A percentile compares a stretch with the other conserved stretches of the same genome.
phyloP scores from a whole-genome alignment of 2,113 vertebrate genomes.

The Psammodynastes pulverulentus region DNA sequence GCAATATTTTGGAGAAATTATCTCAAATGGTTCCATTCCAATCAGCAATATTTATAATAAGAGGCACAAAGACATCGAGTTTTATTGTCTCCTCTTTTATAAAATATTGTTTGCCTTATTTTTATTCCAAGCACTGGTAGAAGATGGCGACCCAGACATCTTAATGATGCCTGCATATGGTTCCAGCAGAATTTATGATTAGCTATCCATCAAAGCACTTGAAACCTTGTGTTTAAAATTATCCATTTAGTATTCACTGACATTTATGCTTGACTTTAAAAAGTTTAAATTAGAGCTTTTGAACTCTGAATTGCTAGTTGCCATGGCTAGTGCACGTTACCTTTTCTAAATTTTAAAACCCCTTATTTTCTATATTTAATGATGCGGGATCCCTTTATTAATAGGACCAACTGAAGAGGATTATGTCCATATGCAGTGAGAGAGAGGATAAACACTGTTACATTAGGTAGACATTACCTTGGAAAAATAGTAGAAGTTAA shows the following conservation, averaged over 20 bases:
- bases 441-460: not conserved
- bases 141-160: not conserved
- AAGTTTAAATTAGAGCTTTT: conserved; percentile 24
- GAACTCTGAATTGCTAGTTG: conserved; percentile 10
- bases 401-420: not conserved
- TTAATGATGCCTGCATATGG: conserved; percentile 8
- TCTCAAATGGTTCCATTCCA: not conserved
- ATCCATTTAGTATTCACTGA: conserved; percentile 19
- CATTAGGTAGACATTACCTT: not conserved
- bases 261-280: conserved; percentile 14
- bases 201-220: conserved; percentile 18
- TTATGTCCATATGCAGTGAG: not conserved
- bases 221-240: conserved; percentile 21
- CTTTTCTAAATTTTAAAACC: not conserved
- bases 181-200: conserved; percentile 23
- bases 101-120: conserved; percentile 11
- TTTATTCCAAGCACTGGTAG: conserved; percentile 3
- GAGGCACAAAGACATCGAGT: not conserved
- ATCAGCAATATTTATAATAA: not conserved
- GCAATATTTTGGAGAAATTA: not conserved
- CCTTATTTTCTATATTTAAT: not conserved
- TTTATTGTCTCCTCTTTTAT: not conserved
- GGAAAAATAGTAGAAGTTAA: not conserved
- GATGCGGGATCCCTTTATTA: not conserved
- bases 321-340: not conserved